Evolutionary conservation across 2,888 invertebrate genomes (phyloP).

Genomic region (Sycophila texana): DNA sequence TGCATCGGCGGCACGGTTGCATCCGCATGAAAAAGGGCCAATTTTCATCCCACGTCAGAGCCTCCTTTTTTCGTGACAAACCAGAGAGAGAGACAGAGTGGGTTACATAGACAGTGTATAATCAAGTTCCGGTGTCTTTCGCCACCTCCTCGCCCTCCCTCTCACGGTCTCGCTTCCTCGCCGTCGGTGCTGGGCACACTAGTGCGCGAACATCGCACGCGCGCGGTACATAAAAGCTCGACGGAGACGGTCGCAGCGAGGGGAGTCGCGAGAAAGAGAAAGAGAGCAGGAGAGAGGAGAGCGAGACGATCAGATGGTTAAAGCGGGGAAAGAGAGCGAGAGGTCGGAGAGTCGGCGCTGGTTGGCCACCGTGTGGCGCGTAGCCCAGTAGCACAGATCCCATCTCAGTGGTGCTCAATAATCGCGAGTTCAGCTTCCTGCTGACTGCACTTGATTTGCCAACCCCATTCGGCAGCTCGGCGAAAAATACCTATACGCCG

Average conservation of each 20-base stretch:
- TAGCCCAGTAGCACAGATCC: constrained; percentile 73
- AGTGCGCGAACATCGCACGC: too few species aligned
- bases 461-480: background rate
- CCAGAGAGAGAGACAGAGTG: background rate
- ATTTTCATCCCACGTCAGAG: background rate
- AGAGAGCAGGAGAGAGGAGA: constrained; percentile 1
- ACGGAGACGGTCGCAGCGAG: background rate
- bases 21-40: background rate
- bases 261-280: constrained; percentile 4
- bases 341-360: constrained; percentile 15
- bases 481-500: background rate
- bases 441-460: background rate
- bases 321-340: constrained; percentile 4
- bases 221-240: too few species aligned
- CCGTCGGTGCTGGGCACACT: too few species aligned
- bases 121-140: constrained; percentile 31
- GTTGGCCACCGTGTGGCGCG: constrained; percentile 52
- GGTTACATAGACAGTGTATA: background rate
- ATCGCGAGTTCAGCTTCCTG: constrained; percentile 49
- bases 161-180: too few species aligned
- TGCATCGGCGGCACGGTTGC: background rate
- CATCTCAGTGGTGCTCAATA: constrained; percentile 64
- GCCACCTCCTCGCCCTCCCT: too few species aligned
- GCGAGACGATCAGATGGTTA: background rate
- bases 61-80: background rate